Evolutionary conservation across 2,797 vertebrate genomes (phyloP).

Genomic region (Gila robusta): DNA sequence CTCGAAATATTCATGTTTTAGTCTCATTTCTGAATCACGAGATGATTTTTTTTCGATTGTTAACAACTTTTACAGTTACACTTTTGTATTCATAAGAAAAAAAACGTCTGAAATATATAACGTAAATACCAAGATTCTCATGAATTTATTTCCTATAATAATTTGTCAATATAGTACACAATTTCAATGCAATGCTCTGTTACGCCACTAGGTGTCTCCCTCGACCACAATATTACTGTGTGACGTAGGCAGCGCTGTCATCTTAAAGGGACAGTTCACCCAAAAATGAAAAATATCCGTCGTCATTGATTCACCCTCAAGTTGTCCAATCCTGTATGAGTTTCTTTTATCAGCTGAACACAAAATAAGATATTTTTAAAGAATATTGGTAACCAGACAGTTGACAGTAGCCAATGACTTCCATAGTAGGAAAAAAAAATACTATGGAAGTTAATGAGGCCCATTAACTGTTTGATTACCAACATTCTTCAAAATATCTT

Average conservation of each 20-base stretch:
- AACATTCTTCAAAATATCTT: too few species aligned
- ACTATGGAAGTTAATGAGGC: too few species aligned
- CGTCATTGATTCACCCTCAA: too few species aligned
- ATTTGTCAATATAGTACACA: neutral
- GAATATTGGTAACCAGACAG: too few species aligned
- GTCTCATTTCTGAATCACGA: neutral
- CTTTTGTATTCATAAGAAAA: neutral
- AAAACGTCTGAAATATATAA: neutral
- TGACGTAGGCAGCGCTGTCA: neutral
- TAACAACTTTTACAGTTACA: neutral
- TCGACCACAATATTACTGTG: conserved; percentile 9
- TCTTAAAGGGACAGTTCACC: too few species aligned
- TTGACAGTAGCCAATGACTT: too few species aligned
- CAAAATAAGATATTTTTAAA: too few species aligned
- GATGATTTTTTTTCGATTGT: neutral
- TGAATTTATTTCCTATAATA: neutral
- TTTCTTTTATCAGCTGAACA: too few species aligned
- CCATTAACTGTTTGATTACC: too few species aligned
- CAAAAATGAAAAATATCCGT: neutral
- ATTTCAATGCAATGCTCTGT: conserved; percentile 56
- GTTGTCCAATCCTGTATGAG: too few species aligned
- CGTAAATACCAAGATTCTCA: neutral
- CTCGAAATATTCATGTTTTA: too few species aligned
- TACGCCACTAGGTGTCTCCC: conserved; percentile 74
- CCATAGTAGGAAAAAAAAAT: too few species aligned